These are phyloP conservation scores for Rosalia funebris DNA, from an alignment of 2,888 invertebrate genomes.

Conservation along the genomic window DNA sequence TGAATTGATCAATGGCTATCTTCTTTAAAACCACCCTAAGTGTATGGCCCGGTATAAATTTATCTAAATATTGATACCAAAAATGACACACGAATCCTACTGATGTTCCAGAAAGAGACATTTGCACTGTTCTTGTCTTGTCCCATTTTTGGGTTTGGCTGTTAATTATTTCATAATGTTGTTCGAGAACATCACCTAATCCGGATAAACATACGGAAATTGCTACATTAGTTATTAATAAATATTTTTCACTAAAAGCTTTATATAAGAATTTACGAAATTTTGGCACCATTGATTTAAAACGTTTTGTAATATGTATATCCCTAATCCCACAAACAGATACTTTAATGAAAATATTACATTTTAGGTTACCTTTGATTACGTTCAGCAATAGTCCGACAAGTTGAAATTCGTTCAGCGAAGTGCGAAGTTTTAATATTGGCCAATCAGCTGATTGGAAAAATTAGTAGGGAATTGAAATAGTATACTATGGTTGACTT, in stretches of 20 bases:
- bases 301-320: not conserved
- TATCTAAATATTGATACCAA: slow-evolving; percentile 86
- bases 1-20: slow-evolving; percentile 81
- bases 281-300: slow-evolving; percentile 8
- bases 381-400: too few relatives aligned
- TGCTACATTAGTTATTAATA: slow-evolving; percentile 82
- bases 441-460: too few relatives aligned
- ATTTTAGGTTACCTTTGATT: too few relatives aligned
- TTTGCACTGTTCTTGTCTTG: slow-evolving; percentile 73
- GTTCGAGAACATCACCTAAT: slow-evolving; percentile 82
- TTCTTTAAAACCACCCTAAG: slow-evolving; percentile 77
- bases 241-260: slow-evolving; percentile 73
- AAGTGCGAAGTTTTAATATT: too few relatives aligned
- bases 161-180: slow-evolving; percentile 76
- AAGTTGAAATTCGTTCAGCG: too few relatives aligned
- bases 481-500: too few relatives aligned
- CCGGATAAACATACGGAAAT: slow-evolving; percentile 82
- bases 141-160: slow-evolving; percentile 70
- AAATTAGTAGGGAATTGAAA: too few relatives aligned
- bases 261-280: slow-evolving; percentile 48
- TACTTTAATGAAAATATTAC: too few relatives aligned
- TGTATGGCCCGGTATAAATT: slow-evolving; percentile 74
- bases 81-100: slow-evolving; percentile 85
- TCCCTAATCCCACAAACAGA: not conserved
- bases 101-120: slow-evolving; percentile 80